Base-by-base conservation (phyloP, 2,113 vertebrate species). In the Cephalopterus ornatus region DNA sequence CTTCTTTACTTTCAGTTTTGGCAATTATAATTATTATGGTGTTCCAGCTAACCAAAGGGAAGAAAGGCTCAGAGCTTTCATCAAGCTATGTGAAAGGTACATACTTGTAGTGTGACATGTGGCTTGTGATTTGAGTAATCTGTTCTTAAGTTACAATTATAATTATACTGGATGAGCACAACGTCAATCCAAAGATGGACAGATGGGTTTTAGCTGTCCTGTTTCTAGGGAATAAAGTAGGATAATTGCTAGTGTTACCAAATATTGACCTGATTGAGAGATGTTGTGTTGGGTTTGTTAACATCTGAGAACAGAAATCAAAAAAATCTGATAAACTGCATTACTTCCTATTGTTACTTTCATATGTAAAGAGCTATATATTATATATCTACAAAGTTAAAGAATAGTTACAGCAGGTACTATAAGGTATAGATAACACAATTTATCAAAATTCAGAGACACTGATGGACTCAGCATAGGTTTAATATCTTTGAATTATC, bases 121-220 rank as follows among this genome's bases (percentile, higher is more conserved):
- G 88, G 65, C 41, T 95, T 72, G 46, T 94, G 50, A 96, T 95
- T 92, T 94, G 59, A 95, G 86, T 95, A 97, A 97, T 84, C 81
- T 83, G 28, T 88, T 93, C 63, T 94, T 95, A 96, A 95, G 32
- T 96, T 95, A 61, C 72, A 96, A 96, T 90, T 95, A 95, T 96
- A 96, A 97, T 97, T 94, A 95, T 85, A 93, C 70, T 83, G 72
- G 89, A 94, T 92, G 39, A 97, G 27, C 50, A 65, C 27, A 89
- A 39, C 72, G 46, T 90, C 89, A 93, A 63, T 94, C 65, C 50
- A 78, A 78, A 96, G 84, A 95, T 80, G 42, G 52, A 76, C 96
- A 97, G 91, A 95, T 96, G 92, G 84, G 85, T 85, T 97, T 96
- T 95, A 97, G 80, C 50, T 93, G 32, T 44, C 18, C 35, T 92